Evolutionary conservation across 1,140 invertebrate genomes (phyloP).

Genomic region (Uloborus diversus): DNA sequence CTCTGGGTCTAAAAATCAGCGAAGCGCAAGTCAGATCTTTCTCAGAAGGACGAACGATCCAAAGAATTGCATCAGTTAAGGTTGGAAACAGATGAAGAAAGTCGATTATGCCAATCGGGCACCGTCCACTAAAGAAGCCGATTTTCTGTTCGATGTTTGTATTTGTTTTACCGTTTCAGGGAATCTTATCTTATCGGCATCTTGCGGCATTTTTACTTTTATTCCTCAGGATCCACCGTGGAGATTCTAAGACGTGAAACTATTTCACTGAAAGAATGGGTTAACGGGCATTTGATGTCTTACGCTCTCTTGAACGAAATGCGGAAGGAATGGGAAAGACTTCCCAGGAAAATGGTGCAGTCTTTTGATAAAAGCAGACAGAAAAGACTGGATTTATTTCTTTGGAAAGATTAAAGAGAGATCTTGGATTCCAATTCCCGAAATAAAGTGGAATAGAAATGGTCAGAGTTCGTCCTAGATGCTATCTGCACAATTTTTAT

Average conservation of each 20-base stretch:
- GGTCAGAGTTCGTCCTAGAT: no score
- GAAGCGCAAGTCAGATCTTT: background rate
- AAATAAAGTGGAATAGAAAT: no score
- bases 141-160: constrained; percentile 32
- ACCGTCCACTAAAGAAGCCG: constrained; percentile 25
- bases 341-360: no score
- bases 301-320: background rate
- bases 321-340: background rate
- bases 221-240: background rate
- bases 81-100: constrained; percentile 4
- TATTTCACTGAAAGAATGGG: constrained; percentile 48
- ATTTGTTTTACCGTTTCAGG: constrained; percentile 1
- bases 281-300: constrained; percentile 46
- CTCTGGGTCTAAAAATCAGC: constrained; percentile 11
- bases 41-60: constrained; percentile 15
- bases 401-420: no score
- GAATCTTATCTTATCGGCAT: constrained; percentile 37
- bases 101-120: constrained; percentile 53
- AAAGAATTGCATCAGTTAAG: background rate
- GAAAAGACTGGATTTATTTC: no score
- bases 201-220: constrained; percentile 25
- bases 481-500: no score
- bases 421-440: no score
- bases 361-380: no score
- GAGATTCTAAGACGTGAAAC: constrained; percentile 36